These are phyloP conservation scores for Phataginus tetradactyla DNA, from an alignment of 2,797 vertebrate genomes.

Conservation along the genomic window DNA sequence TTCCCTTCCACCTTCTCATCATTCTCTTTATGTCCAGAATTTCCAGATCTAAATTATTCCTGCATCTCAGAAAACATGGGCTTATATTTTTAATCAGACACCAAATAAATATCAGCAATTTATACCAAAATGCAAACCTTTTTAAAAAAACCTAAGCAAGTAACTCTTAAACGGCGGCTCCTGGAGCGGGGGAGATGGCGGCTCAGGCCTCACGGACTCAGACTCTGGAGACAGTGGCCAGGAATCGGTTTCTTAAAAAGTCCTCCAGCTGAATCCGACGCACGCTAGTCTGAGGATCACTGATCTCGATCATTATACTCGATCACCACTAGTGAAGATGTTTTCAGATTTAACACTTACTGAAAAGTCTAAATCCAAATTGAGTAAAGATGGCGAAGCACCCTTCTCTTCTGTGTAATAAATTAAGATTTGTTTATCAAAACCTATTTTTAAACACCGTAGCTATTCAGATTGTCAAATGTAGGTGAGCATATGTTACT, in stretches of 20 bases:
- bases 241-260: background rate
- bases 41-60: conserved; percentile 43
- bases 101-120: background rate
- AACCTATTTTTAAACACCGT: background rate
- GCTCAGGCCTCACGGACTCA: background rate
- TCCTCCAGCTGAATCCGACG: background rate
- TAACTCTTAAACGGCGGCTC: background rate
- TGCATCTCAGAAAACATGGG: background rate
- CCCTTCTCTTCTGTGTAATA: conserved; percentile 21
- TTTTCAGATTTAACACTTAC: conserved; percentile 27
- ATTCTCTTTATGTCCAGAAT: background rate
- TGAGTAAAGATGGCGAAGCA: conserved; percentile 22
- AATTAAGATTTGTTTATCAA: conserved; percentile 15
- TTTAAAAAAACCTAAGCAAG: background rate
- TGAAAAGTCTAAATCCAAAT: conserved; percentile 21
- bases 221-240: too few species aligned
- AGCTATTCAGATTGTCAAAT: background rate
- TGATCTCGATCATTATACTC: background rate
- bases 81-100: conserved; percentile 3
- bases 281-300: background rate
- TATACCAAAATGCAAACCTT: background rate
- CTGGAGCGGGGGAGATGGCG: background rate
- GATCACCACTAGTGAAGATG: background rate
- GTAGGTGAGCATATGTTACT: background rate
- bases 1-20: background rate